Evolutionary conservation across 2,797 vertebrate species (phyloP).

Genomic region (Kryptolebias ocellatus): DNA sequence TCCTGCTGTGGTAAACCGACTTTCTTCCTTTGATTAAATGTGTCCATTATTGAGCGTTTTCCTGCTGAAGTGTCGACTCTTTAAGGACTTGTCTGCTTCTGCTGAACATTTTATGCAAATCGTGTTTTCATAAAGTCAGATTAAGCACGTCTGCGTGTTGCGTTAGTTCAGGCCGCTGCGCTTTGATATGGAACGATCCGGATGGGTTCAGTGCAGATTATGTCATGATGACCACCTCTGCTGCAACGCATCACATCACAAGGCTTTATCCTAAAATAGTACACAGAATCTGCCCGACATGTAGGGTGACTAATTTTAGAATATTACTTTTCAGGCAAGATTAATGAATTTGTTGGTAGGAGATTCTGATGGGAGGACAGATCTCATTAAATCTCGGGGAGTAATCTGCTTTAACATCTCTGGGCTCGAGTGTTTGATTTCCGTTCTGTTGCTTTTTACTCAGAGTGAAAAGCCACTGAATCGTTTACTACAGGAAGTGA

Average conservation of each 20-base stretch:
- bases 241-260: conserved; percentile 37
- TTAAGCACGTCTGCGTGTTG: conserved; percentile 18
- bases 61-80: conserved; percentile 13
- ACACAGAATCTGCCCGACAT: conserved; percentile 36
- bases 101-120: conserved; percentile 11
- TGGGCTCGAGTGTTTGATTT: conserved; percentile 43
- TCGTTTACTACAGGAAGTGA: conserved; percentile 57
- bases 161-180: conserved; percentile 19
- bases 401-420: conserved; percentile 56
- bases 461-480: conserved; percentile 33
- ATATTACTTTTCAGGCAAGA: conserved; percentile 37
- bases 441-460: conserved; percentile 31
- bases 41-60: conserved; percentile 21
- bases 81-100: not conserved
- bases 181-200: conserved; percentile 36
- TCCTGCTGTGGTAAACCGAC: no score
- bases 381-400: conserved; percentile 45
- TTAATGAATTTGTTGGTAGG: conserved; percentile 51
- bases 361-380: conserved; percentile 23
- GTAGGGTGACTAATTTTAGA: conserved; percentile 56
- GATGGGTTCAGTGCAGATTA: conserved; percentile 47
- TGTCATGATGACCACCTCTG: conserved; percentile 44
- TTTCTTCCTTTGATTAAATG: conserved; percentile 35
- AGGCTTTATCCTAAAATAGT: conserved; percentile 52
- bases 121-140: conserved; percentile 7